Evolutionary conservation across 2,888 invertebrate genomes (phyloP), one percentile per base, ranked within the genome.

Genomic region (Stratiomys singularior): DNA sequence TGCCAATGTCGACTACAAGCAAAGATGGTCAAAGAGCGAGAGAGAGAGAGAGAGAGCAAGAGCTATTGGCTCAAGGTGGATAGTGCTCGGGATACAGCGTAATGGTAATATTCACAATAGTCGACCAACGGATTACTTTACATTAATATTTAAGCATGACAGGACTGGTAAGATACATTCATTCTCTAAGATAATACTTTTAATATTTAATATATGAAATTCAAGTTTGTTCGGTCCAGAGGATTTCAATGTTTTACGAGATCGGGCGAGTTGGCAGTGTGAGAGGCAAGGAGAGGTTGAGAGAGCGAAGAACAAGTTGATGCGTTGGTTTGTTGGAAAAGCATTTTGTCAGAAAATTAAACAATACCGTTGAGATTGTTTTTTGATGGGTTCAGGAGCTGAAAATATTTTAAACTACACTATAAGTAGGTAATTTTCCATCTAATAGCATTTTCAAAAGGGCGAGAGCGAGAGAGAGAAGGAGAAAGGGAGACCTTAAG

Each of bases 61-160:
- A n/a, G 37, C 37, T 37, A 37, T 5, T 37, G 37, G 37, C 9
- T 5, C 3, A 37, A 37, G 37, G 37, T 37, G 37, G 37, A 9
- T 47, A 25, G 23, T 25, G 69, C 21, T 46, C 11, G 21, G 11
- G 18, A 47, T n/a, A 37, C 18, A 5, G 21, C n/a, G 11, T 44
- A 23, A 21, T 66, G 44, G 66, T 30, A 23, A 66, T 69, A 47
- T 69, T 69, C 69, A 69, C 28, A 66, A 69, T 47, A 69, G 69
- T 69, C 69, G 60, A 60, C 60, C 60, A 60, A 60, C 60, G 69
- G 69, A 69, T 69, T 69, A 69, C 47, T 69, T 69, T 47, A 30
- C 69, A 69, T 69, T 69, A 69, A 69, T 69, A 47, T 69, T 69
- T 69, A 69, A 69, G 47, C 21, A 69, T 46, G 60, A 25, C 69